Base-by-base conservation (phyloP, 2,888 invertebrate genomes). In the Diarsia rubi region DNA sequence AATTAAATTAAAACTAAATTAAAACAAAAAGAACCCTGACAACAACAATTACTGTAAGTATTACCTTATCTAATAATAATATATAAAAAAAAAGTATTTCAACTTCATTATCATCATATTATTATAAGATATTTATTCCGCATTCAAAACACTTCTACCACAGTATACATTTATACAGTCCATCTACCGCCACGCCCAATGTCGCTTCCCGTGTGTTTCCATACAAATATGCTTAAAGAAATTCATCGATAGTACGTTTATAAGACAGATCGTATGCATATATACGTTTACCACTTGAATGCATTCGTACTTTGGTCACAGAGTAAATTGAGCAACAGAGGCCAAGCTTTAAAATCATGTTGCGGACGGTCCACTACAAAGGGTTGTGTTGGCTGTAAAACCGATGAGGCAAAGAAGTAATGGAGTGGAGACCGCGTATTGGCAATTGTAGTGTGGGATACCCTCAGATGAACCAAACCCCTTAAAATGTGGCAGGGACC, bases 261-360 rank as follows among this genome's bases (percentile, higher is more conserved):
- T 52, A 31, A 72, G 52, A 71, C 65, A 52, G 49, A 70, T 85
- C 59, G 76, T 76, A 85, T 72, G 49, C 81, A 75, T 63, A 73
- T 76, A 70, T 67, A 69, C 71, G 66, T 75, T 85, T 79, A 86
- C 73, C 78, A 76, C 78, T 85, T 69, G 63, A 82, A 14, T 73
- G 64, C 67, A 62, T 64, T 27, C 27, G 64, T 72, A 42, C 42
- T 66, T 27, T 19, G 45, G 31, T n/a, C n/a, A 64, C 8, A 31
- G 67, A 76, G 45, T 68, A 81, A 44, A 44, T 31, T 42, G 42
- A 27, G n/a, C 14, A 19, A 67, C 57, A 64, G 77, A 81, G 37
- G 21, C n/a, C 0, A 60, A 19, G 1, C 3, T 31, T 54, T 45
- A 27, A 0, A 12, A 45, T 19, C 16, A 6, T 1, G 2, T 16